Percentiles rank a stretch among this genome's conserved stretches.
Evolutionary conservation across 2,797 vertebrate species (phyloP).

Genomic region (Hoplostethus atlanticus): DNA sequence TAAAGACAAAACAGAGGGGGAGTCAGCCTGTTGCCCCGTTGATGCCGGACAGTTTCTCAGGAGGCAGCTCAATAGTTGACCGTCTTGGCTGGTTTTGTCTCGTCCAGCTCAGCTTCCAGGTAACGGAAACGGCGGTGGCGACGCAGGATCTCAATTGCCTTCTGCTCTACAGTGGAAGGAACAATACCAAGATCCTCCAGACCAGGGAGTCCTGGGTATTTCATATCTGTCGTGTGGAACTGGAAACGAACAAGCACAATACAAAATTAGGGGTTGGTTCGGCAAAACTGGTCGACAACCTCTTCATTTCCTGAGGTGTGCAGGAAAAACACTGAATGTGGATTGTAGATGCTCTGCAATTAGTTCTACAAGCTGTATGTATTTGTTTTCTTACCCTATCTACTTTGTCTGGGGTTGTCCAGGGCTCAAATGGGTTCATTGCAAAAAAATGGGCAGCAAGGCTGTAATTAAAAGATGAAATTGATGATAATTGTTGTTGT

Average conservation of each 20-base stretch:
- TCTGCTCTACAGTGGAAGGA: conserved; percentile 88
- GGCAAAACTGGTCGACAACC: not conserved
- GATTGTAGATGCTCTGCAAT: not conserved
- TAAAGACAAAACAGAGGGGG: conserved; percentile 54
- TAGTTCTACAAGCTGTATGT: not conserved
- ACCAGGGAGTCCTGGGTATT: conserved; percentile 89
- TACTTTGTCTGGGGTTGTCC: conserved; percentile 93
- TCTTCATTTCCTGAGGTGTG: not conserved
- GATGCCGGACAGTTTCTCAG: conserved; percentile 6
- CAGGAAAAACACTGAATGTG: not conserved
- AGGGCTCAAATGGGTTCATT: conserved; percentile 91
- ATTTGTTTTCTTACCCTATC: conserved; percentile 87
- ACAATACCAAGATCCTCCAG: conserved; percentile 92
- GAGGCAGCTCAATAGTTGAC: conserved; percentile 77
- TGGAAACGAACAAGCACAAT: conserved; percentile 56
- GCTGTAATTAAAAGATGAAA: conserved; percentile 73
- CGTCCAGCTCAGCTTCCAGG: conserved; percentile 88
- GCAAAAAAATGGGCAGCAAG: conserved; percentile 87
- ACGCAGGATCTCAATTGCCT: conserved; percentile 93
- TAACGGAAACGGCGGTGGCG: conserved; percentile 92
- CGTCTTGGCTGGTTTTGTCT: conserved; percentile 89
- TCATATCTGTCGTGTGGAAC: conserved; percentile 93
- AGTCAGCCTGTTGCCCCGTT: conserved; percentile 24
- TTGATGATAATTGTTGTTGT: too few relatives aligned
- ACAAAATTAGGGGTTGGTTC: not conserved